A percentile compares a stretch with the other conserved stretches of the same genome.
Evolutionary conservation across 2,888 invertebrate genomes (phyloP).

Genomic region (Andrena haemorrhoa): DNA sequence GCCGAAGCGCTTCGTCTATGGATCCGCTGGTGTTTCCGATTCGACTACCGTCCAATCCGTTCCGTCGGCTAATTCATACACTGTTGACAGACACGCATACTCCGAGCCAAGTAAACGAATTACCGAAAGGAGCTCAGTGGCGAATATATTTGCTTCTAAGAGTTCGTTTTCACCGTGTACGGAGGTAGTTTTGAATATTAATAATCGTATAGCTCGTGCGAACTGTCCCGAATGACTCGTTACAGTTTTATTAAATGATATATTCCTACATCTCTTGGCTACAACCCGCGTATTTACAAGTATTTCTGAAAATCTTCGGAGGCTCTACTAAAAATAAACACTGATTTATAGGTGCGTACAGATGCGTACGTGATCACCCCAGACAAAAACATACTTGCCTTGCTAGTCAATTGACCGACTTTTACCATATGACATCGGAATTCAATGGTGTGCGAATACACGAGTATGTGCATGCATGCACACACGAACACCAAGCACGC

Average conservation of each 20-base stretch:
- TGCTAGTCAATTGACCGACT: slow-evolving; percentile 69
- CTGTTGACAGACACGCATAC: slow-evolving; percentile 42
- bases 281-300: slow-evolving; percentile 61
- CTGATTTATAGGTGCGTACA: slow-evolving; percentile 71
- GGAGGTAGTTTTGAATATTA: slow-evolving; percentile 37
- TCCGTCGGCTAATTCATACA: slow-evolving; percentile 22
- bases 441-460: not conserved
- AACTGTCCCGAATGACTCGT: not conserved
- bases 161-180: slow-evolving; percentile 45
- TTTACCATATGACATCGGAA: slow-evolving; percentile 46
- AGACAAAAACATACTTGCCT: slow-evolving; percentile 78
- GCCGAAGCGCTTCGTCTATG: slow-evolving; percentile 1
- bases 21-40: slow-evolving; percentile 5
- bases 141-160: slow-evolving; percentile 30
- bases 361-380: slow-evolving; percentile 65
- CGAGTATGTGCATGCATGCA: not conserved
- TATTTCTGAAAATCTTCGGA: slow-evolving; percentile 66
- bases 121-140: slow-evolving; percentile 31
- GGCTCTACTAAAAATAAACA: slow-evolving; percentile 78
- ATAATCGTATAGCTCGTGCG: slow-evolving; percentile 9
- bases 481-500: not conserved
- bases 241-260: not conserved
- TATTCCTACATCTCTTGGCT: slow-evolving; percentile 32
- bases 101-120: slow-evolving; percentile 49
- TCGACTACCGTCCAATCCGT: slow-evolving; percentile 8